phyloP scores from a whole-genome alignment of 2,797 vertebrate species.

The Sebastes baramenuke region DNA sequence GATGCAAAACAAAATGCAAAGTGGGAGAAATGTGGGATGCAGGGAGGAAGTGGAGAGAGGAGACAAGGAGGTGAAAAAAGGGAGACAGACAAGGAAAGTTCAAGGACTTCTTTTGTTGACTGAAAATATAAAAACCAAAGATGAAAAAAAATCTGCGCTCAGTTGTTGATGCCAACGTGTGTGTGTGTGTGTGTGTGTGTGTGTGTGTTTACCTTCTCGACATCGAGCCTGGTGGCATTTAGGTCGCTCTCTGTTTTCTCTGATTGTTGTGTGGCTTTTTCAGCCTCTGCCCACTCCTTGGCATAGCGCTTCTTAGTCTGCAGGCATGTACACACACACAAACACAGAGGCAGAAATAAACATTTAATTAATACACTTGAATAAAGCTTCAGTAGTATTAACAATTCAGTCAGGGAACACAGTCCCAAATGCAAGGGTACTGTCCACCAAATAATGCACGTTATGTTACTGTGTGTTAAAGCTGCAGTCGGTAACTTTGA shows the following conservation, averaged over 20 bases:
- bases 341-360: background rate
- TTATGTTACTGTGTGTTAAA: too few species aligned
- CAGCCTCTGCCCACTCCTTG: constrained; percentile 89
- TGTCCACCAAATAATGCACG: background rate
- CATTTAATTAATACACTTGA: background rate
- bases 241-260: constrained; percentile 85
- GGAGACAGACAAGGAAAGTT: background rate
- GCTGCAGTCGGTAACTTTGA: too few species aligned
- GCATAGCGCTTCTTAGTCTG: constrained; percentile 91
- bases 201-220: constrained; percentile 84
- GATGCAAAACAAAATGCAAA: constrained; percentile 45
- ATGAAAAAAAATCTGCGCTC: background rate
- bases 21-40: constrained; percentile 9
- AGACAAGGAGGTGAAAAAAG: background rate
- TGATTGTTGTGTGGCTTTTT: constrained; percentile 86
- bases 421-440: background rate
- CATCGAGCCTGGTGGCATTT: constrained; percentile 85
- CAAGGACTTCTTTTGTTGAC: background rate
- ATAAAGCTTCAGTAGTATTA: background rate
- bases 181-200: background rate
- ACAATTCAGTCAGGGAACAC: background rate
- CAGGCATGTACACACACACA: constrained; percentile 12
- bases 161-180: background rate
- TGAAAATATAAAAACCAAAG: background rate
- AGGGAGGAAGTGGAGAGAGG: background rate